A percentile compares a stretch with the other conserved stretches of the same genome.
These are phyloP conservation scores for Megaceryle torquata DNA, from an alignment of 2,113 vertebrate genomes.

Conservation along the genomic window DNA sequence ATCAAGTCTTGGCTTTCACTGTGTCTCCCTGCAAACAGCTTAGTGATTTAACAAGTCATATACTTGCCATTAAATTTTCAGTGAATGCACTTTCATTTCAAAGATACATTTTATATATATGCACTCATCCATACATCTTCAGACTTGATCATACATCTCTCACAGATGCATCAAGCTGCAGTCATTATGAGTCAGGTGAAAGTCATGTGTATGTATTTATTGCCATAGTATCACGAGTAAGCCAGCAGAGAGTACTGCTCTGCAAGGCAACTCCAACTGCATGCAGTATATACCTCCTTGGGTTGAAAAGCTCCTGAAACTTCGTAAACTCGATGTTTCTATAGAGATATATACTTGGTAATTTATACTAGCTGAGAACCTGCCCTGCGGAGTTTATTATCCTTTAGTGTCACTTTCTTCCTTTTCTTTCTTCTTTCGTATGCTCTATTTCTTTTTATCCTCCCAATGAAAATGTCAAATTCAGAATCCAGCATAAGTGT, in stretches of 20 bases:
- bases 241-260: neutral
- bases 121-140: neutral
- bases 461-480: neutral
- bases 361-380: neutral
- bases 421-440: neutral
- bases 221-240: neutral
- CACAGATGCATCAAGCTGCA: neutral
- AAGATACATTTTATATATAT: neutral
- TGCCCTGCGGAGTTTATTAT: neutral
- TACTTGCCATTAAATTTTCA: neutral
- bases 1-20: neutral
- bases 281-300: neutral
- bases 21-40: neutral
- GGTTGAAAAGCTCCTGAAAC: neutral
- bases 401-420: neutral
- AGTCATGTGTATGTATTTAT: neutral
- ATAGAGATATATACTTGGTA: neutral
- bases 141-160: neutral
- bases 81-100: neutral
- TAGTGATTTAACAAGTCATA: neutral
- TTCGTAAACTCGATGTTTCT: neutral
- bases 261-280: neutral
- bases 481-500: neutral
- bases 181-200: neutral
- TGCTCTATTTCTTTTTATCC: conserved; percentile 1